A percentile compares a stretch with the other conserved stretches of the same genome.
Conservation (phyloP, 2,888 invertebrate species). For the Chrysolina americana region DNA sequence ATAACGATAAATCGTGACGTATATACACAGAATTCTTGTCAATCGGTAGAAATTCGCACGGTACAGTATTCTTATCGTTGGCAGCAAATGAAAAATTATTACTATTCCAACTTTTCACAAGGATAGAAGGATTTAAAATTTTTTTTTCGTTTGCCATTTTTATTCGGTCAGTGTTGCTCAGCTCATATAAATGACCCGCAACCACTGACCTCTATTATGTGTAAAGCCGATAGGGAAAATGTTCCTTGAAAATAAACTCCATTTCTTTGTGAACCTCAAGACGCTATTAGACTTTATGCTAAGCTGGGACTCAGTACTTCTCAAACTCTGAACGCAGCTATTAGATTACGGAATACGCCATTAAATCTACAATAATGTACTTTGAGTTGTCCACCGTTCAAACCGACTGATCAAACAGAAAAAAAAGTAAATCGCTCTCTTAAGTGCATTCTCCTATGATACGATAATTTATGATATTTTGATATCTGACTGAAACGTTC, state of each 20-base stretch:
- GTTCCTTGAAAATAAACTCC: slow-evolving; percentile 16
- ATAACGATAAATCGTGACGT: too few relatives aligned
- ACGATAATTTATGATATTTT: background rate
- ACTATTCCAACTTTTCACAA: background rate
- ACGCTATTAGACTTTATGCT: slow-evolving; percentile 25
- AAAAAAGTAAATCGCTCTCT: background rate
- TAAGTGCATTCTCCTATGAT: background rate
- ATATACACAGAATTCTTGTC: too few relatives aligned
- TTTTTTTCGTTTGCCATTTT: background rate
- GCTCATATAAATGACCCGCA: slow-evolving; percentile 18
- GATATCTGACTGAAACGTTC: background rate
- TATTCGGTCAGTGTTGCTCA: slow-evolving; percentile 7
- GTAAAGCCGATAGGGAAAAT: slow-evolving; percentile 17
- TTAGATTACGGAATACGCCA: slow-evolving; percentile 34
- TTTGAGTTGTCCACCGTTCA: slow-evolving; percentile 22
- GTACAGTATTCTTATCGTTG: background rate
- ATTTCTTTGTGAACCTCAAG: slow-evolving; percentile 23
- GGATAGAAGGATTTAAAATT: background rate
- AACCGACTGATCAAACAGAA: slow-evolving; percentile 17
- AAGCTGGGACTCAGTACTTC: slow-evolving; percentile 11
- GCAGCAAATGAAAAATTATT: background rate
- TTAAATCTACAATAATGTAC: slow-evolving; percentile 36
- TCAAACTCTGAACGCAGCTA: slow-evolving; percentile 19
- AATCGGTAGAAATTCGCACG: background rate
- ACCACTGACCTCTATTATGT: slow-evolving; percentile 17